Percentiles rank a stretch among this genome's conserved stretches.
These are phyloP conservation scores for Pogonomyrmex californicus DNA, from an alignment of 1,140 invertebrate genomes.

Conservation along the genomic window DNA sequence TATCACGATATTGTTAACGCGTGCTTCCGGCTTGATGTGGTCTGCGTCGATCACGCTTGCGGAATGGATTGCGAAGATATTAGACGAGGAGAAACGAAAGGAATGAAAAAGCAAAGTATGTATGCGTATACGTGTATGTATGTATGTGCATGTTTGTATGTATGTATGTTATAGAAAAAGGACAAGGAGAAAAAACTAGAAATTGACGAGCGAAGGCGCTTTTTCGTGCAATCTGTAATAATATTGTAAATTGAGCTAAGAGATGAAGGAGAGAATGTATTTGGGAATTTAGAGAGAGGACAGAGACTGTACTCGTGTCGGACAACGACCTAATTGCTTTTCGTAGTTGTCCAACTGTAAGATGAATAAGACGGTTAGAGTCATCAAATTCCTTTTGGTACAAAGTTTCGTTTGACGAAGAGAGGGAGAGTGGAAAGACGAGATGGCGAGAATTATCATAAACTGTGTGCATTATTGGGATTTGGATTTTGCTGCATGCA, in stretches of 20 bases:
- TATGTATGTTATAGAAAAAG: conserved; percentile 13
- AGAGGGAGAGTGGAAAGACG: neutral
- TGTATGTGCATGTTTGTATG: neutral
- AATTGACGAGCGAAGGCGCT: conserved; percentile 57
- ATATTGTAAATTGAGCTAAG: conserved; percentile 72
- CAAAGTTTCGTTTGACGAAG: conserved; percentile 43
- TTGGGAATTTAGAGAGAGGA: conserved; percentile 37
- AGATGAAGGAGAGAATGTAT: conserved; percentile 31
- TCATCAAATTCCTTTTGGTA: conserved; percentile 61
- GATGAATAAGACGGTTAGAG: conserved; percentile 47
- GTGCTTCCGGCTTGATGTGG: conserved; percentile 78
- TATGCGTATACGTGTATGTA: neutral
- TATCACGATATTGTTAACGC: conserved; percentile 79
- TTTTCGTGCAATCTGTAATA: conserved; percentile 80
- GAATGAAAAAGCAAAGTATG: neutral
- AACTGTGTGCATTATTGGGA: conserved; percentile 28
- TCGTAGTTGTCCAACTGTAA: conserved; percentile 47
- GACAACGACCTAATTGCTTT: conserved; percentile 57
- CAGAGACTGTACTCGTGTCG: conserved; percentile 66
- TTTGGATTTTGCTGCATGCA: conserved; percentile 29
- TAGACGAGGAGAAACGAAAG: conserved; percentile 29
- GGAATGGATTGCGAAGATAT: conserved; percentile 70
- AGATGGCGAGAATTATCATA: neutral
- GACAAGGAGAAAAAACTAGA: neutral
- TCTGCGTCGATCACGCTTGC: conserved; percentile 77